A percentile compares a stretch with the other conserved stretches of the same genome.
phyloP scores from a whole-genome alignment of 2,113 vertebrate genomes.

The Tympanuchus pallidicinctus region DNA sequence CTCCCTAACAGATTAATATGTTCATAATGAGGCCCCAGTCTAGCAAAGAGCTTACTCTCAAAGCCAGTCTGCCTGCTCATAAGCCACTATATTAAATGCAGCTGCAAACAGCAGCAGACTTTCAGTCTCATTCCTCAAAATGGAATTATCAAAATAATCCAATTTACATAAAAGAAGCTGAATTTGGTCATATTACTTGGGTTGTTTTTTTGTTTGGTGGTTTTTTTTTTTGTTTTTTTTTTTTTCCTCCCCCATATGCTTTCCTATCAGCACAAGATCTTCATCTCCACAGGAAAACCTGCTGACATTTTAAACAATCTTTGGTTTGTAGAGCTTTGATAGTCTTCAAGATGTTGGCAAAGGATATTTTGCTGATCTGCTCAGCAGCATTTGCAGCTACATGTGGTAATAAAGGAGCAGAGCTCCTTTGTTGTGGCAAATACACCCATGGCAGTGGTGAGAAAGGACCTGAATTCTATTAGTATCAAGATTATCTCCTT shows the following conservation, averaged over 20 bases:
- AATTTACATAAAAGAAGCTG: neutral
- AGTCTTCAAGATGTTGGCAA: neutral
- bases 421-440: neutral
- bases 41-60: neutral
- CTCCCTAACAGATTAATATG: neutral
- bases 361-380: neutral
- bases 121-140: neutral
- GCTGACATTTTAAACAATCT: slow-evolving; percentile 3
- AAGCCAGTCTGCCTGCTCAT: rapidly evolving
- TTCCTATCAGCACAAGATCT: neutral
- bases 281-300: neutral
- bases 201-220: neutral
- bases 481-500: neutral
- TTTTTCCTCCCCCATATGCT: neutral
- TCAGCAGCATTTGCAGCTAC: neutral
- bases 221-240: neutral
- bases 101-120: neutral
- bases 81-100: neutral
- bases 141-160: neutral
- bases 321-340: neutral
- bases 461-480: neutral
- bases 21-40: neutral
- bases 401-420: neutral
- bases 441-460: neutral
- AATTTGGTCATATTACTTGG: neutral